Evolutionary conservation across 2,888 invertebrate species (phyloP).

Genomic region (Phaedon cochleariae): DNA sequence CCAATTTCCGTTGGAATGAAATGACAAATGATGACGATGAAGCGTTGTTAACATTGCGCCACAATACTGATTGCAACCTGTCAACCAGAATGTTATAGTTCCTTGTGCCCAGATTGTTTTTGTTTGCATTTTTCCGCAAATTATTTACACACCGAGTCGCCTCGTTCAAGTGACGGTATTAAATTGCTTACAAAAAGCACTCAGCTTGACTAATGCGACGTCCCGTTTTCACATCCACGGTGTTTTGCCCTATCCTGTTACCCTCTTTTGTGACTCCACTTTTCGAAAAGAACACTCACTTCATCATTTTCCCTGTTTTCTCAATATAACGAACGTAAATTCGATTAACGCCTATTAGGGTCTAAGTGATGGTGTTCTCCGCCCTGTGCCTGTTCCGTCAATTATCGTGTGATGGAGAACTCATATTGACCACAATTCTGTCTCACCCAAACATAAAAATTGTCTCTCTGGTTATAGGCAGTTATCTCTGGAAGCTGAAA

Average conservation of each 20-base stretch:
- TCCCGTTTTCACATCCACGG: conserved; percentile 12
- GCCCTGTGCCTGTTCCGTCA: background rate
- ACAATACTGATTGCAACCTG: background rate
- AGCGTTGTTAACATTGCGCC: too few species aligned
- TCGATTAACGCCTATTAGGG: conserved; percentile 8
- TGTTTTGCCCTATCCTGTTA: conserved; percentile 12
- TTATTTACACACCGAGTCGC: conserved; percentile 16
- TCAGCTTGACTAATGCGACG: conserved; percentile 25
- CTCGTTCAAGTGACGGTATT: conserved; percentile 15
- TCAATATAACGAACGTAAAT: conserved; percentile 11
- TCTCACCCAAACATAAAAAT: background rate
- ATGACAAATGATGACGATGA: too few species aligned
- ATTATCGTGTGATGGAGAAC: background rate
- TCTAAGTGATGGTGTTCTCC: conserved; percentile 7
- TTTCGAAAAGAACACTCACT: background rate
- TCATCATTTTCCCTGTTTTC: conserved; percentile 1
- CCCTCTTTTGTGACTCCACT: conserved; percentile 4
- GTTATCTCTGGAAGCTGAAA: too few species aligned
- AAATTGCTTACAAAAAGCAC: conserved; percentile 28
- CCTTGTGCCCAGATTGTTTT: background rate
- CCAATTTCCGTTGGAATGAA: too few species aligned
- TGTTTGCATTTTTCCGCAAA: background rate
- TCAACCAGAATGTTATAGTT: background rate
- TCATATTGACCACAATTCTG: background rate
- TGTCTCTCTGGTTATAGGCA: too few species aligned